Evolutionary conservation across 2,113 vertebrate genomes (phyloP).

Genomic region (Antechinus flavipes): DNA sequence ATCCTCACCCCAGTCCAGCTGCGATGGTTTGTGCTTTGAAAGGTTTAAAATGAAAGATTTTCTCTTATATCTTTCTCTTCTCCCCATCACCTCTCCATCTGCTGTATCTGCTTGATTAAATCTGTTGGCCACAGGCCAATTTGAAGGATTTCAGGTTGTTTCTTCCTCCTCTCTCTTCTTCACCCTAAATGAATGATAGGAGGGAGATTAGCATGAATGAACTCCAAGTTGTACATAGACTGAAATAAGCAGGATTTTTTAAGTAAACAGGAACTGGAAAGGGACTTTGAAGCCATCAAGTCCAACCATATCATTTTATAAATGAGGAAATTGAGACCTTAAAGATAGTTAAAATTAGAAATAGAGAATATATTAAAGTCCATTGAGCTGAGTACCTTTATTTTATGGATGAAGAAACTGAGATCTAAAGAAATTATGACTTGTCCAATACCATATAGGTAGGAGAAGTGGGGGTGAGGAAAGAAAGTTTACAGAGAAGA

Average conservation of each 20-base stretch:
- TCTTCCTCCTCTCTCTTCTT: neutral
- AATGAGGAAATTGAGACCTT: neutral
- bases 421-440: neutral
- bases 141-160: neutral
- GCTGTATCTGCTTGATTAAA: neutral
- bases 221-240: neutral
- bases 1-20: neutral
- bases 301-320: neutral
- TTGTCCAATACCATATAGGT: neutral
- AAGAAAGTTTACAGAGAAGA: neutral
- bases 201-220: neutral
- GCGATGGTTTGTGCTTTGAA: neutral
- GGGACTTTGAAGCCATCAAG: neutral
- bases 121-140: neutral
- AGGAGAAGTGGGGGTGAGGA: neutral
- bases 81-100: neutral
- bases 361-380: neutral
- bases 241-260: neutral
- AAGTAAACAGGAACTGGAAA: neutral
- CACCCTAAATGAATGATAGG: neutral
- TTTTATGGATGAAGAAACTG: neutral
- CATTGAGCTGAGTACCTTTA: neutral
- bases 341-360: neutral
- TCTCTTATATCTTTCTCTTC: conserved; percentile 12
- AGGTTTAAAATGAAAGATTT: neutral